Percentiles rank a stretch among this genome's conserved stretches.
These are phyloP conservation scores for Ianthella basta DNA, from an alignment of 37 sponge, comb jelly and placozoan genomes.

Conservation along the genomic window DNA sequence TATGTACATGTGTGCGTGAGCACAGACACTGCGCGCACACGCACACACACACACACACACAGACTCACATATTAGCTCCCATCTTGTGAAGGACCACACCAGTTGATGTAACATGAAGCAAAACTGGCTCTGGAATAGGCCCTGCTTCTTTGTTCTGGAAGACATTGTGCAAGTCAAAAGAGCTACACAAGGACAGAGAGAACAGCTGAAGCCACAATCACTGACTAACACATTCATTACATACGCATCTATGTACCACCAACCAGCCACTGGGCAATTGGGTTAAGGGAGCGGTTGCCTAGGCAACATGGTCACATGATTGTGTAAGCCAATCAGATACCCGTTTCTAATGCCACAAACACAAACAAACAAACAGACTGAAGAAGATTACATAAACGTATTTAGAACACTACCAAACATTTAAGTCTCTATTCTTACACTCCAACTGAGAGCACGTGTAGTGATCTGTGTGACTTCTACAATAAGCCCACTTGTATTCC, in stretches of 20 bases:
- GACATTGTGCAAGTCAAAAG: slow-evolving; percentile 51
- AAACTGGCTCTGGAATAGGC: slow-evolving; percentile 63
- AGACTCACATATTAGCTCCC: slow-evolving; percentile 44
- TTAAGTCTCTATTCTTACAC: no score
- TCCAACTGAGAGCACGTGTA: no score
- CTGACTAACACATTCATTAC: no score
- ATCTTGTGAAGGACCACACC: slow-evolving; percentile 53
- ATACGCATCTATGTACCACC: no score
- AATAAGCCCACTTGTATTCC: not conserved
- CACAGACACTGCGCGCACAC: not conserved
- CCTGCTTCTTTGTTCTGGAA: slow-evolving; percentile 55
- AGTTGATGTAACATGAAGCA: slow-evolving; percentile 48
- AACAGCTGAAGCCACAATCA: no score
- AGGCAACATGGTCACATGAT: no score
- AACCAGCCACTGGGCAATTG: no score
- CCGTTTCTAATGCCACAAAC: not conserved
- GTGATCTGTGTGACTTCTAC: no score
- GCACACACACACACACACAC: slow-evolving; percentile 10
- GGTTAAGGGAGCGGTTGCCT: no score
- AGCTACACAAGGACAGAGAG: slow-evolving; percentile 33
- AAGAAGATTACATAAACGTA: no score
- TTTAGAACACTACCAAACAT: no score
- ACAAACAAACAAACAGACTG: not conserved
- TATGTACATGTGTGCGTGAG: not conserved
- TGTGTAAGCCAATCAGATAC: not conserved